phyloP scores from a whole-genome alignment of 2,888 invertebrate species.

The Halictus ligatus region DNA sequence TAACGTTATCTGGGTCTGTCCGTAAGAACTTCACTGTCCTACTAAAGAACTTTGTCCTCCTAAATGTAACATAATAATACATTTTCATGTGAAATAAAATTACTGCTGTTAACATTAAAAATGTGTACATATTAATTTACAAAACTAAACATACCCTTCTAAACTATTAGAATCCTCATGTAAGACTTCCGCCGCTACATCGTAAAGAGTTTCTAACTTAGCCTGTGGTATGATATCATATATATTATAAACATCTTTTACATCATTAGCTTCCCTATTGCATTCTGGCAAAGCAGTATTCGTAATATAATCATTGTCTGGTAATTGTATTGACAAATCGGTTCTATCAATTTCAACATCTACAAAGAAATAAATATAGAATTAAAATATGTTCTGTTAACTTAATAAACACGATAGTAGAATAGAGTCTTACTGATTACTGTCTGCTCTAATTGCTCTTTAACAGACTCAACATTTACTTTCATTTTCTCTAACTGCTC shows the following conservation, averaged over 20 bases:
- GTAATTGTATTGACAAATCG: slow-evolving; percentile 49
- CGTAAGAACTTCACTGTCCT: slow-evolving; percentile 61
- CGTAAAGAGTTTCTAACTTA: slow-evolving; percentile 75
- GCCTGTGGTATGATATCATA: slow-evolving; percentile 79
- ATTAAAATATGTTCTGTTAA: not conserved
- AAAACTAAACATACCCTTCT: slow-evolving; percentile 66
- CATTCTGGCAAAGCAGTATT: slow-evolving; percentile 73
- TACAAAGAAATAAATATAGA: slow-evolving; percentile 85
- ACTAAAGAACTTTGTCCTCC: slow-evolving; percentile 73
- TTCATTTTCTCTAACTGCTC: slow-evolving; percentile 87
- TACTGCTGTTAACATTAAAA: not conserved
- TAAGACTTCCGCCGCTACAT: slow-evolving; percentile 65
- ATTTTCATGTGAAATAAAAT: not conserved
- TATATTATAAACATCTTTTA: slow-evolving; percentile 79
- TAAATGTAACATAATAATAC: slow-evolving; percentile 32
- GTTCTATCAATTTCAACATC: slow-evolving; percentile 83
- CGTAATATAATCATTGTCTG: slow-evolving; percentile 62
- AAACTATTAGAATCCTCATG: slow-evolving; percentile 47
- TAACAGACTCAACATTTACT: slow-evolving; percentile 86
- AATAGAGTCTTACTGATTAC: slow-evolving; percentile 83
- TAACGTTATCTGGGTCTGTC: slow-evolving; percentile 59
- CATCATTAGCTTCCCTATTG: slow-evolving; percentile 77
- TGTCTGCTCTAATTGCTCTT: slow-evolving; percentile 86
- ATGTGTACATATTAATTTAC: not conserved
- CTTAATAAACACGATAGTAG: not conserved